Evolutionary conservation across 2,888 invertebrate species (phyloP).

Genomic region (Acanthacorydalis orientalis): DNA sequence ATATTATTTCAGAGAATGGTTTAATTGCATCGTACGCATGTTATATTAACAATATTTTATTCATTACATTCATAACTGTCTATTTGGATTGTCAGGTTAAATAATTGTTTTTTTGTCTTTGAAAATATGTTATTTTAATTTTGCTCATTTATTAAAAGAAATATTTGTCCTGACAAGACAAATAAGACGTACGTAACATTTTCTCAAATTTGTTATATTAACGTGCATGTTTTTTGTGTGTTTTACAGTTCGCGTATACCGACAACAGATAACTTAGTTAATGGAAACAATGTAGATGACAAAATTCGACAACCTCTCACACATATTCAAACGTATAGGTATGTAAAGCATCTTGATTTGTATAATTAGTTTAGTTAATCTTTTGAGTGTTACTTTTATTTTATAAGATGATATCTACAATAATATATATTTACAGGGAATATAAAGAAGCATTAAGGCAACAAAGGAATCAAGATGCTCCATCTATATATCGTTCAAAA

Average conservation of each 20-base stretch:
- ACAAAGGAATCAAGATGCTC: constrained; percentile 62
- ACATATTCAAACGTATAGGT: constrained; percentile 65
- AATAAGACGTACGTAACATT: not conserved
- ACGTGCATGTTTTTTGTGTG: constrained; percentile 6
- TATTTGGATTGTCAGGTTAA: not conserved
- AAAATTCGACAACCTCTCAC: constrained; percentile 42
- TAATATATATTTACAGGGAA: constrained; percentile 39
- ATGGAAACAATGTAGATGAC: constrained; percentile 43
- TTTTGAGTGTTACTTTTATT: not conserved
- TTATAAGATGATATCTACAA: not conserved
- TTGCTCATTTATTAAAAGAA: too few species aligned
- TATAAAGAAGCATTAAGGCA: constrained; percentile 80
- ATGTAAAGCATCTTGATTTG: constrained; percentile 18
- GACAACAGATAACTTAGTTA: constrained; percentile 24
- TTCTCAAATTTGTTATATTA: not conserved
- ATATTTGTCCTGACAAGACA: not conserved
- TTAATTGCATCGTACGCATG: not conserved
- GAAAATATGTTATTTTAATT: too few species aligned
- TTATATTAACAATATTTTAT: not conserved
- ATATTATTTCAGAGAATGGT: too few species aligned
- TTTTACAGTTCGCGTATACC: constrained; percentile 7
- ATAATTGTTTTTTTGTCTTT: too few species aligned
- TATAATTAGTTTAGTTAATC: too few species aligned
- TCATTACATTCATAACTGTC: not conserved
- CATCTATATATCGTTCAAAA: constrained; percentile 50